These are phyloP conservation scores for Cryptophagus acutangulus DNA, from an alignment of 2,888 invertebrate species.

Conservation along the genomic window DNA sequence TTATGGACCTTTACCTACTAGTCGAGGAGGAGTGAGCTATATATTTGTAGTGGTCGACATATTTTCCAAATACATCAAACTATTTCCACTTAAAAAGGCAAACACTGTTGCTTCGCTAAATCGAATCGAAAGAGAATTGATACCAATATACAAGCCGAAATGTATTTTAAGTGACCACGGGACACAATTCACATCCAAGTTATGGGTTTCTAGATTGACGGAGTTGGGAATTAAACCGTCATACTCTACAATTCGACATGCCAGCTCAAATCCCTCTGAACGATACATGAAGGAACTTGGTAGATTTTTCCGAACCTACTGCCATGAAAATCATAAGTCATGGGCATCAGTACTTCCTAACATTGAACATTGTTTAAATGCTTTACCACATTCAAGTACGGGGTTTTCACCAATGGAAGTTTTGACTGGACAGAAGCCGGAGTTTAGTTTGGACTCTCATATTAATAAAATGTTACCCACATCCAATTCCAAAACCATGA, in stretches of 20 bases:
- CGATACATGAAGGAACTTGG: slow-evolving; percentile 8
- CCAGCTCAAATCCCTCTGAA: slow-evolving; percentile 5
- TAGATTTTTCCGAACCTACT: slow-evolving; percentile 6
- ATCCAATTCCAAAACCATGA: too few relatives aligned
- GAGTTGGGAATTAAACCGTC: not conserved
- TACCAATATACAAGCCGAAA: not conserved
- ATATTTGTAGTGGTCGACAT: slow-evolving; percentile 27
- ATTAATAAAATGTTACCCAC: too few relatives aligned
- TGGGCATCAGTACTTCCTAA: slow-evolving; percentile 1
- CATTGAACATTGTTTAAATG: slow-evolving; percentile 6
- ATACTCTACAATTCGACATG: slow-evolving; percentile 5
- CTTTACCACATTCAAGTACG: not conserved
- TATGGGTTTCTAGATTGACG: slow-evolving; percentile 15
- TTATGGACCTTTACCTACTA: slow-evolving; percentile 18
- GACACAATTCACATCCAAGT: slow-evolving; percentile 7
- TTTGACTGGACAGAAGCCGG: not conserved
- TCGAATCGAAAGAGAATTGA: not conserved
- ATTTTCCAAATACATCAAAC: slow-evolving; percentile 26
- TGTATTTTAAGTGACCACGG: slow-evolving; percentile 7
- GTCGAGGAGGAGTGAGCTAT: slow-evolving; percentile 15
- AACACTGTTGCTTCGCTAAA: slow-evolving; percentile 8
- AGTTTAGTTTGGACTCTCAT: not conserved
- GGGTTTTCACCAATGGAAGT: not conserved
- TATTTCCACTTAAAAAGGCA: slow-evolving; percentile 24
- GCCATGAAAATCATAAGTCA: slow-evolving; percentile 2